phyloP scores from a whole-genome alignment of 2,113 vertebrate genomes.

The Chaenocephalus aceratus region DNA sequence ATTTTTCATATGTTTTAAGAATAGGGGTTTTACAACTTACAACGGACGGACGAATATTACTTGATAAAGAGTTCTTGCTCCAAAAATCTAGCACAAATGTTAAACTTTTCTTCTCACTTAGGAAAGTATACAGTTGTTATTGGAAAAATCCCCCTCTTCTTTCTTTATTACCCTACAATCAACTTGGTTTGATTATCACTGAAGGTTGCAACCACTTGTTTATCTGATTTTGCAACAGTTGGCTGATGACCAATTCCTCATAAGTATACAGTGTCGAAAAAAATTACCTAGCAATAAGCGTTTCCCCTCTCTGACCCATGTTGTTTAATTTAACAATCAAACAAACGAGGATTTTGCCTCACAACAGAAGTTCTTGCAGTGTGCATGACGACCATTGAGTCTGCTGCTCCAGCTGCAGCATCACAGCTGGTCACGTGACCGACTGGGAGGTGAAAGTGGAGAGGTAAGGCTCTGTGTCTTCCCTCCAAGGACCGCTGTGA shows the following conservation, averaged over 20 bases:
- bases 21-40: not conserved
- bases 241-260: not conserved
- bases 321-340: not conserved
- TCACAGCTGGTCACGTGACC: slow-evolving; percentile 58
- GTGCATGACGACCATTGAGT: slow-evolving; percentile 15
- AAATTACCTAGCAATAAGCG: too few relatives aligned
- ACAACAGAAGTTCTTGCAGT: not conserved
- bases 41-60: not conserved
- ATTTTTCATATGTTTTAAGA: not conserved
- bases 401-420: slow-evolving; percentile 56
- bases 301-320: not conserved
- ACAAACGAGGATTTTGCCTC: not conserved
- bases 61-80: not conserved
- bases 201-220: not conserved
- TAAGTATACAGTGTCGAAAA: not conserved
- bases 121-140: too few relatives aligned
- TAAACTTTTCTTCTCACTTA: not conserved
- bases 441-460: slow-evolving; percentile 76
- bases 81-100: not conserved
- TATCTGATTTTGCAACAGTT: not conserved
- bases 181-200: not conserved
- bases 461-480: slow-evolving; percentile 68
- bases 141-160: not conserved
- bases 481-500: slow-evolving; percentile 59
- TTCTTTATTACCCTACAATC: not conserved